Conservation (phyloP, 2,797 vertebrate genomes). For the Echiichthys vipera region DNA sequence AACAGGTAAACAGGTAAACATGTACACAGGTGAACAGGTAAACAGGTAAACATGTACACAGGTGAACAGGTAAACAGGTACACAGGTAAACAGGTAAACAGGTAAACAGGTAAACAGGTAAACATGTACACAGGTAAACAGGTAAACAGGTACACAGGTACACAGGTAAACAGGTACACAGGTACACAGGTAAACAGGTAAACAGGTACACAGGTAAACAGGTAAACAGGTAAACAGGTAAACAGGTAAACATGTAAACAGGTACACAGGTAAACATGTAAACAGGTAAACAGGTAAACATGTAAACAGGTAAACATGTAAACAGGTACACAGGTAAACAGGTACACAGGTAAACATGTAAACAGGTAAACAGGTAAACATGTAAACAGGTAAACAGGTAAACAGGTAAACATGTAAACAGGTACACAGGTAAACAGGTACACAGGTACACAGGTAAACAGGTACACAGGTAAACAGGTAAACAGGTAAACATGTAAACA, state of each 20-base stretch:
- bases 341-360: no score
- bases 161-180: neutral
- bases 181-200: neutral
- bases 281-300: no score
- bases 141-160: no score
- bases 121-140: accelerated
- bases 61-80: neutral
- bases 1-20: no score
- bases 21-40: neutral
- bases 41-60: neutral
- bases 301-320: no score
- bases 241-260: no score
- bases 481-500: neutral
- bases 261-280: no score
- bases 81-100: neutral
- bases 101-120: neutral
- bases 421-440: neutral
- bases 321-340: neutral
- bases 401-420: accelerated
- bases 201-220: neutral
- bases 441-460: neutral
- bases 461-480: neutral
- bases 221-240: neutral
- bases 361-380: neutral
- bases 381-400: neutral